Conservation (phyloP, 2,113 vertebrate genomes). For the Oenanthe oenanthe region DNA sequence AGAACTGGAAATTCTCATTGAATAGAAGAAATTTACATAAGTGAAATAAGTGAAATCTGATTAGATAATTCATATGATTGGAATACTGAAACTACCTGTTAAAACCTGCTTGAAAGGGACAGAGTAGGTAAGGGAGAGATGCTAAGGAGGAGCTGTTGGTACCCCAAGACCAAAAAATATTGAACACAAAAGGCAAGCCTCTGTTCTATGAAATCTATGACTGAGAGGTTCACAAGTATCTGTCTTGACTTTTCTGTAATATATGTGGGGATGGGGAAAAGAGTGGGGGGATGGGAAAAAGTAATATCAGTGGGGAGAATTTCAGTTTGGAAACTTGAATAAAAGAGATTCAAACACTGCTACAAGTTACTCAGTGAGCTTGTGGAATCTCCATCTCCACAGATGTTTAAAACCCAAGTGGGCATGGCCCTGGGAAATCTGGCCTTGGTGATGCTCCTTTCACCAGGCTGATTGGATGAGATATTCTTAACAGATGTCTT, state of each 20-base stretch:
- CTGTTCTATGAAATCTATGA: background rate
- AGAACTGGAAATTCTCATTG: background rate
- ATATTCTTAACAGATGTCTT: background rate
- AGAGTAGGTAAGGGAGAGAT: background rate
- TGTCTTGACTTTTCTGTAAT: background rate
- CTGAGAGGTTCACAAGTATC: background rate
- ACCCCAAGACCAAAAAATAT: background rate
- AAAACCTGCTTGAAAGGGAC: background rate
- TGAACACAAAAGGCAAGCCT: background rate
- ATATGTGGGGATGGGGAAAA: rapidly evolving
- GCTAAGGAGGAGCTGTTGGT: background rate
- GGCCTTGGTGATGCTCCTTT: background rate
- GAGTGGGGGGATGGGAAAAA: background rate
- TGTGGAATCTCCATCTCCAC: background rate
- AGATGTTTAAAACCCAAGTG: background rate
- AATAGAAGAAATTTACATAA: background rate
- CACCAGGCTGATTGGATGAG: background rate
- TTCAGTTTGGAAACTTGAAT: background rate
- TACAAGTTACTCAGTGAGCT: background rate
- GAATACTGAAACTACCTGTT: background rate
- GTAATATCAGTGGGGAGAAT: background rate
- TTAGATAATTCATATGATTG: background rate
- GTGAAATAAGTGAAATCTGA: background rate
- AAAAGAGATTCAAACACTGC: background rate
- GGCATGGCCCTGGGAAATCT: background rate